A percentile compares a stretch with the other conserved stretches of the same genome.
Evolutionary conservation across 2,888 invertebrate species (phyloP).

Genomic region (Tetragnatha montana): DNA sequence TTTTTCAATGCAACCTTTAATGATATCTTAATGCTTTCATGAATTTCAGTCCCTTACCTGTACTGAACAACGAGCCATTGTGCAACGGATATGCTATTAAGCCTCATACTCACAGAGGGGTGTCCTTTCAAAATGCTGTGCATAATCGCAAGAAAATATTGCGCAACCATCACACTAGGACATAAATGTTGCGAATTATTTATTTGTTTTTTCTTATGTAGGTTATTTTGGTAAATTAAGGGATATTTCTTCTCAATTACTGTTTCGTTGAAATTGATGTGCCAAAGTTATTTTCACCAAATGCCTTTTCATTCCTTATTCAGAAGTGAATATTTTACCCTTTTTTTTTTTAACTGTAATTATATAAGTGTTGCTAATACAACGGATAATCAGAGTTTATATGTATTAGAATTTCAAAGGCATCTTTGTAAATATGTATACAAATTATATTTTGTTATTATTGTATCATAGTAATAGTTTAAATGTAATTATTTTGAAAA

Average conservation of each 20-base stretch:
- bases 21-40: neutral
- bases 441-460: too few species aligned
- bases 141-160: slow-evolving; percentile 19
- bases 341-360: neutral
- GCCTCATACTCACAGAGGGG: neutral
- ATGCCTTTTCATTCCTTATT: neutral
- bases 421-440: too few species aligned
- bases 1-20: neutral
- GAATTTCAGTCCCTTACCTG: slow-evolving; percentile 42
- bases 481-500: too few species aligned
- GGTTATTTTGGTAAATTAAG: neutral
- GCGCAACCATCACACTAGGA: slow-evolving; percentile 7
- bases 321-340: neutral
- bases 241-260: slow-evolving; percentile 4
- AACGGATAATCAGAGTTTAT: too few species aligned
- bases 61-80: slow-evolving; percentile 43
- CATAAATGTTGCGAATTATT: slow-evolving; percentile 17
- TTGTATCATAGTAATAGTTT: too few species aligned
- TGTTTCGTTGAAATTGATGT: neutral
- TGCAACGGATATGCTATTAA: slow-evolving; percentile 54
- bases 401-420: too few species aligned
- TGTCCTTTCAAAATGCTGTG: neutral
- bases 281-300: neutral
- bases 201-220: neutral
- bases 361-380: too few species aligned